Base-by-base conservation (phyloP, 53 echinoderm and acorn worm genomes). In the Paelopatides confundens region DNA sequence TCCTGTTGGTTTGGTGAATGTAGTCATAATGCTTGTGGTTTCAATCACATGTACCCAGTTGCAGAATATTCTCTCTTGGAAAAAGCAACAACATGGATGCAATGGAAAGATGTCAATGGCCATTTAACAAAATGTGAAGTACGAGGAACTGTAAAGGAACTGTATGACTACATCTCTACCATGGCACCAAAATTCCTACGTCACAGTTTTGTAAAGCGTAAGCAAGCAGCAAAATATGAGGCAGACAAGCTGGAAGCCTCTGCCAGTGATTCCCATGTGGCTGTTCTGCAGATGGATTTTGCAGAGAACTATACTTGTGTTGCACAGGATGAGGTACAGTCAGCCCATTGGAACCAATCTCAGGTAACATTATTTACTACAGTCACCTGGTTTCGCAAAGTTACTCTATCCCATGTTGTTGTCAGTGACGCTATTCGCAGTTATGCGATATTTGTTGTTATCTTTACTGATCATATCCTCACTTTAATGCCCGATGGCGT, bases 1-100 rank as follows among this genome's bases (percentile, higher is more conserved):
- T 69, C 69, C 31, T 69, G 69, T 69, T 69, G 69, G 69, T 69
- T 69, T 17, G 35, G 69, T 11, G 69, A 69, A 34, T 69, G 69
- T 17, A 34, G 69, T 69, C 69, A 69, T 69, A 31, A 69, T 30
- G 69, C 69, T 18, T 69, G 69, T 29, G 69, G 69, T 17, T 69
- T 69, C 69, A 69, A 26, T 30, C 69, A 38, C 3, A 29, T 69
- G 69, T 69, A 31, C 17, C 69, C 69, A 11, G 69, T 69, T 34
- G 27, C 69, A 31, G 31, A 69, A 17, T 9, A 69, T 69, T 8
- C 35, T 30, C 69, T 30, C 18, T 24, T 69, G 69, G 69, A 29
- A 34, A 30, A 34, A 30, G 31, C 69, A 31, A 34, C 69, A 18
- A 69, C 18, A 34, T 69, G 69, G 69, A 69, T 69, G 69, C 69